These are phyloP conservation scores for Scaptomyza caliginosa DNA, from an alignment of 2,888 invertebrate genomes.

Conservation along the genomic window DNA sequence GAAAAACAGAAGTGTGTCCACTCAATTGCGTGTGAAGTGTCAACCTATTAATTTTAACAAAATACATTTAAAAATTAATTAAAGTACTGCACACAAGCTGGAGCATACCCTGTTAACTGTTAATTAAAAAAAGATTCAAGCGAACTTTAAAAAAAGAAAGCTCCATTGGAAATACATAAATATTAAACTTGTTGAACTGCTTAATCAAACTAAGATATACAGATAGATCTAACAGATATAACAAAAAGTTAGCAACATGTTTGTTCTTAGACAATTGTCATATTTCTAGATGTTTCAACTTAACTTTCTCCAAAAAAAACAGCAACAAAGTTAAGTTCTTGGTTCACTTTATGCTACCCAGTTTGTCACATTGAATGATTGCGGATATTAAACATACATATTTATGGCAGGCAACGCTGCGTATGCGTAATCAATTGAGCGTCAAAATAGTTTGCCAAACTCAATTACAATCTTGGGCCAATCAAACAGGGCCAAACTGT, in stretches of 20 bases:
- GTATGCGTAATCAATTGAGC: conserved; percentile 75
- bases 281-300: too few relatives aligned
- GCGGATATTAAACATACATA: conserved; percentile 35
- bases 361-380: background rate
- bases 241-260: too few relatives aligned
- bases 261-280: too few relatives aligned
- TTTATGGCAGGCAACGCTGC: conserved; percentile 51
- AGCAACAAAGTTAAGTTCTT: background rate
- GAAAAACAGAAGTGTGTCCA: background rate
- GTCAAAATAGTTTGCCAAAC: conserved; percentile 69
- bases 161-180: too few relatives aligned
- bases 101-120: background rate
- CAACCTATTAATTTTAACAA: conserved; percentile 37
- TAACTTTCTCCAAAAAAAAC: too few relatives aligned
- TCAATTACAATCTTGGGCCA: conserved; percentile 62
- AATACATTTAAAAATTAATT: background rate
- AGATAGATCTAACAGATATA: too few relatives aligned
- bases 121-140: too few relatives aligned
- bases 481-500: conserved; percentile 6
- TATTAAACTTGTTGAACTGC: too few relatives aligned
- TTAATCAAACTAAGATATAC: too few relatives aligned
- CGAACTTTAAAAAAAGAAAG: too few relatives aligned
- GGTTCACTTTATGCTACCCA: background rate
- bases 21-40: conserved; percentile 55
- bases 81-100: background rate